Evolutionary conservation across 2,113 vertebrate genomes (phyloP).

Genomic region (Datnioides undecimradiatus): DNA sequence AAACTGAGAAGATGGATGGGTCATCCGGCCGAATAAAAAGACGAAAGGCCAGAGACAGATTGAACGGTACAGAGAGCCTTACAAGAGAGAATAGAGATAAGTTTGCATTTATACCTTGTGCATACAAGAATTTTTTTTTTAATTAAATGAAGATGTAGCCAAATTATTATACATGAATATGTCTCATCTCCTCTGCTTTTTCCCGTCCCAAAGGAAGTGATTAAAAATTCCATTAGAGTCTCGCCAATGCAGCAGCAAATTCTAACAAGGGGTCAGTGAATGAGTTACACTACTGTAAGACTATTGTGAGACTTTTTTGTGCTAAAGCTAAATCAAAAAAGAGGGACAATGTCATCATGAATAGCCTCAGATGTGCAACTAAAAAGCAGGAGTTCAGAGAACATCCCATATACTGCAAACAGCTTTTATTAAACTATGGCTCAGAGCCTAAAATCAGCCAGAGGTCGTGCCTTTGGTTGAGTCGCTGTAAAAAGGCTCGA

Average conservation of each 20-base stretch:
- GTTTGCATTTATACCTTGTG: neutral
- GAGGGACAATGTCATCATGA: neutral
- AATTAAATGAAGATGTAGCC: neutral
- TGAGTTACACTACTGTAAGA: neutral
- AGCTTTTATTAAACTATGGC: neutral
- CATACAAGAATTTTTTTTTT: neutral
- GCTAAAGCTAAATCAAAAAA: neutral
- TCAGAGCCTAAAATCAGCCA: constrained; percentile 8
- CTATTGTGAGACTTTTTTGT: neutral
- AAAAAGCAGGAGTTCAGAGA: constrained; percentile 16
- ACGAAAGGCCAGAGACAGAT: neutral
- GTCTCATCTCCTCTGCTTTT: neutral
- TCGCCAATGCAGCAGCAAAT: neutral
- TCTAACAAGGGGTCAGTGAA: neutral
- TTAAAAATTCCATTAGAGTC: neutral
- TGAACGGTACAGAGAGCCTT: too few species aligned
- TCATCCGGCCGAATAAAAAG: neutral
- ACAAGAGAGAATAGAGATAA: neutral
- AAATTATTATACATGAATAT: neutral
- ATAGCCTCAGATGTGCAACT: constrained; percentile 24
- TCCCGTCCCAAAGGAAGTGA: neutral
- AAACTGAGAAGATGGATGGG: neutral
- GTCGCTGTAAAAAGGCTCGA: neutral
- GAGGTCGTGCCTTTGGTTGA: constrained; percentile 2
- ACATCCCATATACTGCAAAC: neutral